Evolutionary conservation across 2,888 invertebrate species (phyloP).

Genomic region (Ceraclea dissimilis): DNA sequence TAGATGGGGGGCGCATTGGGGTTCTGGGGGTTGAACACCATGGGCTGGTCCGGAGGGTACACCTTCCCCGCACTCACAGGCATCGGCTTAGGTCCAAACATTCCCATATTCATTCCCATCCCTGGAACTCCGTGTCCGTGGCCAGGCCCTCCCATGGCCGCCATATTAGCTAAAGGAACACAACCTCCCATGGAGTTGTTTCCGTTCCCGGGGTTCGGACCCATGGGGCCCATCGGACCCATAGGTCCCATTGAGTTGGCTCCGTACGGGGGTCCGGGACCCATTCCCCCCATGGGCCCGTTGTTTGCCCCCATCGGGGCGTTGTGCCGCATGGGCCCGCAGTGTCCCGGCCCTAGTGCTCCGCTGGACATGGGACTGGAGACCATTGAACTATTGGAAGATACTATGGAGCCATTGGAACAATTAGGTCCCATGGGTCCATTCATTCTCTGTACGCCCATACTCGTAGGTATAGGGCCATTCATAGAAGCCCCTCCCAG

Average conservation of each 20-base stretch:
- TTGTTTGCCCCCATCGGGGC: slow-evolving; percentile 30
- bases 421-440: slow-evolving; percentile 49
- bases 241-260: slow-evolving; percentile 32
- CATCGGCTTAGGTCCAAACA: slow-evolving; percentile 80
- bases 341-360: slow-evolving; percentile 47
- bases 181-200: slow-evolving; percentile 49
- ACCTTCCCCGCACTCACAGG: slow-evolving; percentile 87
- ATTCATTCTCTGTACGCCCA: slow-evolving; percentile 50
- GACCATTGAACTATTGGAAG: slow-evolving; percentile 50
- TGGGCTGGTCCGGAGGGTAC: slow-evolving; percentile 92
- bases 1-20: slow-evolving; percentile 98
- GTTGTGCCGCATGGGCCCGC: slow-evolving; percentile 49
- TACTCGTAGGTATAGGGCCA: slow-evolving; percentile 51
- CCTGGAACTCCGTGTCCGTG: slow-evolving; percentile 34
- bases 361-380: slow-evolving; percentile 47
- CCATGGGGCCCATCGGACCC: slow-evolving; percentile 36
- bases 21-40: slow-evolving; percentile 97
- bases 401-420: slow-evolving; percentile 51
- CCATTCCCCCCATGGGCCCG: slow-evolving; percentile 46
- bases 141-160: slow-evolving; percentile 32
- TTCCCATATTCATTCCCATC: slow-evolving; percentile 51
- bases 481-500: slow-evolving; percentile 51
- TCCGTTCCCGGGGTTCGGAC: slow-evolving; percentile 41
- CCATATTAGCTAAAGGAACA: slow-evolving; percentile 46
- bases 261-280: slow-evolving; percentile 38